phyloP scores from a whole-genome alignment of 2,113 vertebrate genomes.

The Cettia cetti region DNA sequence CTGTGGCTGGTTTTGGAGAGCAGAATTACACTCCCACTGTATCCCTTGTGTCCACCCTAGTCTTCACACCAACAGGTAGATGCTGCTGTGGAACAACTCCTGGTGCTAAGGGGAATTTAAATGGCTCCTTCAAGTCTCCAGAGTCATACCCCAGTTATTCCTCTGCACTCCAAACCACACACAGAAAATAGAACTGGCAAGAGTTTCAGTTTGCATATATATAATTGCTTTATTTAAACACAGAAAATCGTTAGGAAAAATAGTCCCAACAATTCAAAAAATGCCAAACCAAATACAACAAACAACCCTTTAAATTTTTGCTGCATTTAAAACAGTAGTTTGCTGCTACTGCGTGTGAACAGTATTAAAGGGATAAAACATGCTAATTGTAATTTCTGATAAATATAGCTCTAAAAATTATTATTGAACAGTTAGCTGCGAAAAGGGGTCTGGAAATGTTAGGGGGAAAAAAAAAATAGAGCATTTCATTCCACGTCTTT shows the following conservation, averaged over 20 bases:
- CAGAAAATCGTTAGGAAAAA: background rate
- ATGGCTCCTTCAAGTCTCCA: background rate
- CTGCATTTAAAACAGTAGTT: background rate
- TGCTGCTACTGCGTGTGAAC: background rate
- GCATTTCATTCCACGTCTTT: background rate
- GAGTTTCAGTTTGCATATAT: background rate
- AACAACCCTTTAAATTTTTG: background rate
- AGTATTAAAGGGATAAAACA: background rate
- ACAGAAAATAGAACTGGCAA: background rate
- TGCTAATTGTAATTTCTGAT: background rate
- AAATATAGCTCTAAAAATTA: background rate
- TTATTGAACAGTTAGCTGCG: background rate
- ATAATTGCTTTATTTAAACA: background rate
- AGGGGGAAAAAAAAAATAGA: fast-evolving
- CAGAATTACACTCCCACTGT: background rate
- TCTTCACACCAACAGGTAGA: background rate
- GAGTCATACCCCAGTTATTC: background rate
- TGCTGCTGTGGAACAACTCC: background rate
- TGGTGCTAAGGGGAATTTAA: background rate
- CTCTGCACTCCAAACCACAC: background rate
- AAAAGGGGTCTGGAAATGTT: background rate
- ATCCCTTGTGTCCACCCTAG: background rate
- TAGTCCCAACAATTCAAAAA: background rate
- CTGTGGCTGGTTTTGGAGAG: background rate
- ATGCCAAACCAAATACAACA: background rate